phyloP scores from a whole-genome alignment of 2,888 invertebrate genomes.

The Eupithecia inturbata region DNA sequence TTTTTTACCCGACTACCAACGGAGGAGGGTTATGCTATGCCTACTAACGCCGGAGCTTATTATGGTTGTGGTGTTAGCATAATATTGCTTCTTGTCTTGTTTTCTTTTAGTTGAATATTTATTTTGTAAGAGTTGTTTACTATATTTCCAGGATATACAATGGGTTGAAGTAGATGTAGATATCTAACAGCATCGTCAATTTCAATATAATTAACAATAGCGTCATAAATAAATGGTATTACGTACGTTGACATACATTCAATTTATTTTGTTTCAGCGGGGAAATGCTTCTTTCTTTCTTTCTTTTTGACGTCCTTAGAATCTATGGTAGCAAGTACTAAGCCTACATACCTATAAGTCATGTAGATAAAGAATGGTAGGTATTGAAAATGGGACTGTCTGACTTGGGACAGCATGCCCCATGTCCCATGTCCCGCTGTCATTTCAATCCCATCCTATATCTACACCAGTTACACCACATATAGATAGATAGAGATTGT shows the following conservation, averaged over 20 bases:
- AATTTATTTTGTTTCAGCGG: too few species aligned
- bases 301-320: not conserved
- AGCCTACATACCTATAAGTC: too few species aligned
- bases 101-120: not conserved
- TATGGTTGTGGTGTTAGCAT: not conserved
- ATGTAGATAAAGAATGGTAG: too few species aligned
- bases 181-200: too few species aligned
- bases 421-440: too few species aligned
- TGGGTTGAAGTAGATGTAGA: not conserved
- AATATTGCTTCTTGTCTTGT: not conserved
- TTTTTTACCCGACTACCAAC: not conserved
- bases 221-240: not conserved
- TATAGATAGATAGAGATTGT: not conserved
- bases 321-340: too few species aligned
- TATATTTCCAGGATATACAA: not conserved
- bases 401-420: too few species aligned
- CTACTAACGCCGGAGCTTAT: not conserved
- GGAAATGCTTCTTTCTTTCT: too few species aligned
- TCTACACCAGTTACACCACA: too few species aligned
- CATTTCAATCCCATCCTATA: too few species aligned
- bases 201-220: not conserved
- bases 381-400: too few species aligned
- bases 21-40: not conserved
- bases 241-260: too few species aligned
- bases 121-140: not conserved